Evolutionary conservation across 2,888 invertebrate species (phyloP), one percentile per base, ranked within the genome.

Genomic region (Eilema depressum): DNA sequence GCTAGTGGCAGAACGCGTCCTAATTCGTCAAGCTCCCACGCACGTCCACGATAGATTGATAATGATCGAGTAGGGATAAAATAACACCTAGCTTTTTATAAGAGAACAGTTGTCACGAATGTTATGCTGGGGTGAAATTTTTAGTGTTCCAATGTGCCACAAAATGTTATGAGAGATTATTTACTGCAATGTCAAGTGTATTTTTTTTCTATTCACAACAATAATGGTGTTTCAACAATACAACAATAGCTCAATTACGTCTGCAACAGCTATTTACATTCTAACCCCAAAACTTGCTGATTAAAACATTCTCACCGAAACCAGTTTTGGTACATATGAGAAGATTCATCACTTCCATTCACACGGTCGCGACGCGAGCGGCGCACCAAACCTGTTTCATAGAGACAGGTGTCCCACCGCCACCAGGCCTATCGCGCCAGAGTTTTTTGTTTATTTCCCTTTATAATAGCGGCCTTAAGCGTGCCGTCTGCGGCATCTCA

Each of bases 331-430:
- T 86, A 86, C 74, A 81, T 86, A 91, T 90, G 90, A 89, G 91
- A 91, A 90, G 90, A 88, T 86, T 84, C 89, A 89, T 88, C 90
- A 89, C 83, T 85, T 89, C 86, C 89, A 92, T 92, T 93, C 93
- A 91, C 93, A 93, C 93, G 93, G 87, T 87, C 85, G 77, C 75
- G 75, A 74, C 81, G 84, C 80, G 76, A 82, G 76, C 83, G 77
- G 79, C 80, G 79, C 77, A 84, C 74, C 77, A 88, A 93, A 94
- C 93, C 92, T 83, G 93, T 93, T 93, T 85, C 84, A 83, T 87
- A 86, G 88, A 86, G 92, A 92, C 93, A 93, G 92, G 91, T 93
- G 93, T 90, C 88, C 86, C 82, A 81, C 81, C 80, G 74, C 74
- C 83, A 77, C 68, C 77, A 80, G 79, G 78, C 76, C 83, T 82